Base-by-base conservation (phyloP, 1,140 invertebrate genomes). In the Drosophila pandora region DNA sequence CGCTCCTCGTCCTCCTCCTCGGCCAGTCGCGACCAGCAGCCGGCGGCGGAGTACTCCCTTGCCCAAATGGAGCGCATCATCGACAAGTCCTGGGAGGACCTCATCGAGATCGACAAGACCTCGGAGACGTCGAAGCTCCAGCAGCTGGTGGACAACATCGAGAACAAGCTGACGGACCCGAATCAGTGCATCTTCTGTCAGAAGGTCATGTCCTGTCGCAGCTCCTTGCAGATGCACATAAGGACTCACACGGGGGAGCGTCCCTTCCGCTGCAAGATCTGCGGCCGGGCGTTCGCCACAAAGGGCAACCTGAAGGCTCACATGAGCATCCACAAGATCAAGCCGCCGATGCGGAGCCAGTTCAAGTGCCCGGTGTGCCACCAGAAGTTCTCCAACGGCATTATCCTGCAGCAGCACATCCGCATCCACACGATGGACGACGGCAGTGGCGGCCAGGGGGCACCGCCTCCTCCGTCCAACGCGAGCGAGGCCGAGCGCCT, bases 241-340 rank as follows among this genome's bases (percentile, higher is more conserved):
- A 93, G 97, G 62, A 98, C 97, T n/a, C 90, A 91, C 41, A 92
- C 91, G 0, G 97, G 98, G 2, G 98, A 99, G 92, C 93, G 98
- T 55, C 98, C 98, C 0, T 99, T 99, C 92, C 96, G 96, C 87
- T 99, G 98, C 92, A 98, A 98, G 93, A 97, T 99, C 56, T 99
- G 98, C 92, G 96, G 97, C 22, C 94, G 97, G 48, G 96, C 98
- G 12, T 99, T 99, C 92, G 99, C 98, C 12, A 99, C 98, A 4
- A 99, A 99, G 93, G 98, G 99, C 8, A 99, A 99, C 92, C 93
- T 99, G 60, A 99, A 99, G 92, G 99, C 98, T 3, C 99, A 99
- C 93, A 99, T 99, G 98, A 98, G 98, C 58, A 98, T 99, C 4
- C 98, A 99, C 93, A 94, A 98, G 58, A 94, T 97, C 50, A 99